Percentiles rank a stretch among this genome's conserved stretches.
Conservation (phyloP, 2,113 vertebrate genomes). For the Gymnocephalus cernua region DNA sequence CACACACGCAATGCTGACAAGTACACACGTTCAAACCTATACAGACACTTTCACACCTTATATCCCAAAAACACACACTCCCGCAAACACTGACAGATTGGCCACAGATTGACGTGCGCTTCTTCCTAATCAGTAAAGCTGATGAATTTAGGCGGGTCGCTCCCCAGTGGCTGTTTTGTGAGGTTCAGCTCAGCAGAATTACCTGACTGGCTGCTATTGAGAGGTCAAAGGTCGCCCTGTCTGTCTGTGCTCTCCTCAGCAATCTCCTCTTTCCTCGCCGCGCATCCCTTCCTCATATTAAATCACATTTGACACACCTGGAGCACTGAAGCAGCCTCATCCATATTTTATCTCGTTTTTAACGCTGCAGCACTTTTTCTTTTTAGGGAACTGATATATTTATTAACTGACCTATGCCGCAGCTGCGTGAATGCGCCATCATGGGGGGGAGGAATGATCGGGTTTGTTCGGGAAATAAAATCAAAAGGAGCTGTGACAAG, state of each 20-base stretch:
- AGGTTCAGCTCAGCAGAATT: conserved; percentile 89
- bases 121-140: conserved; percentile 87
- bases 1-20: background rate
- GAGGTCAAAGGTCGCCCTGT: conserved; percentile 89
- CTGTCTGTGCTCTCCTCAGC: conserved; percentile 85
- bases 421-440: conserved; percentile 85
- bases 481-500: conserved; percentile 91
- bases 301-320: conserved; percentile 98
- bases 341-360: conserved; percentile 98
- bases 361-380: conserved; percentile 91
- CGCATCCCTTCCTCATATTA: conserved; percentile 89
- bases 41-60: conserved; percentile 29
- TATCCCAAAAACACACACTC: conserved; percentile 36
- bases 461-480: conserved; percentile 93
- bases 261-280: conserved; percentile 84
- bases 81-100: conserved; percentile 39
- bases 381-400: conserved; percentile 93
- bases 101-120: conserved; percentile 53
- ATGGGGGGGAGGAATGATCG: conserved; percentile 84
- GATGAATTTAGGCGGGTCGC: conserved; percentile 88
- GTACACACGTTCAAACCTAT: background rate
- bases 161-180: conserved; percentile 88
- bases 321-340: conserved; percentile 89
- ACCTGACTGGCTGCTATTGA: conserved; percentile 90
- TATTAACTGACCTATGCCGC: conserved; percentile 89